Base-by-base conservation (phyloP, 2,888 invertebrate genomes). In the Panopea generosa region DNA sequence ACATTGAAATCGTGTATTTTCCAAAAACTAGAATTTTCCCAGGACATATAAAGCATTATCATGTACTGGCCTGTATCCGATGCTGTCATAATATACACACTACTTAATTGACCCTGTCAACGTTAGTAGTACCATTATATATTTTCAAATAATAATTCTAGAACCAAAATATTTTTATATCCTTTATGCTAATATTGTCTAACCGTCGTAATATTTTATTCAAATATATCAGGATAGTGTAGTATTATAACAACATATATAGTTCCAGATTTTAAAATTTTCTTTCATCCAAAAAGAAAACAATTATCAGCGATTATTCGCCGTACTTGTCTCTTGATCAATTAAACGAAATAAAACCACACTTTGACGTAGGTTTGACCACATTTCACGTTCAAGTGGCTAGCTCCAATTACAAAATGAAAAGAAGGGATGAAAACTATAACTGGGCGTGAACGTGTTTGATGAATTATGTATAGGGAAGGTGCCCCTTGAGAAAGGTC, bases 171-270 rank as follows among this genome's bases (percentile, higher is more conserved):
- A 74, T 67, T 67, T 67, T 62, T n/a, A 43, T 56, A 74, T 61
- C 73, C 67, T 68, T 63, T 45, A 57, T n/a, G 40, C 62, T 67
- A 74, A 74, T 59, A 74, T 74, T 74, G 33, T 67, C 47, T 26
- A 62, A 68, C 18, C 45, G 43, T 43, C 22, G 45, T 65, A 65
- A 65, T 65, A 65, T 56, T 56, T 56, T 65, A 29, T 55, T 47
- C 53, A 55, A 65, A 65, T 65, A 65, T 56, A 24, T 40, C 16
- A 38, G 26, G 63, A 38, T 63, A 63, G 63, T 50, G 24, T 50
- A 22, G 20, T 24, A 18, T 4, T 22, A 50, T 22, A 18, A 22
- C 18, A 18, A 50, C 24, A 9, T 3, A 3, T 24, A 14, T 9
- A 22, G 50, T 50, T 22, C 50, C 20, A 50, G 50, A 50, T 50